Percentiles rank a stretch among this genome's conserved stretches.
Evolutionary conservation across 2,888 invertebrate species (phyloP).

Genomic region (Pachydiplax longipennis): DNA sequence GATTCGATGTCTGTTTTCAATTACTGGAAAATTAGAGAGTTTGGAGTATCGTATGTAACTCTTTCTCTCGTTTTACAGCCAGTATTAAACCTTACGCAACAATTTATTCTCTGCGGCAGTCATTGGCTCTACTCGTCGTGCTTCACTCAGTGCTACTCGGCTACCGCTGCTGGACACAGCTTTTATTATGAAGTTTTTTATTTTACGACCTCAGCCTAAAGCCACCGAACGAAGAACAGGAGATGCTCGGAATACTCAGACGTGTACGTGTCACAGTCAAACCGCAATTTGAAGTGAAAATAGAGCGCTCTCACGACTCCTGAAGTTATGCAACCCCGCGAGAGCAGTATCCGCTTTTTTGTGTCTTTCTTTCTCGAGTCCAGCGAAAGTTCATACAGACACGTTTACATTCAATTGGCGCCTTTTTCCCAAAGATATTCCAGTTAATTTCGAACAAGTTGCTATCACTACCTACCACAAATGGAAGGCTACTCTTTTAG

Average conservation of each 20-base stretch:
- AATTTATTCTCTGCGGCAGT: not conserved
- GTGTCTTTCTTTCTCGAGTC: not conserved
- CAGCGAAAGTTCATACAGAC: not conserved
- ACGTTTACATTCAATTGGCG: not conserved
- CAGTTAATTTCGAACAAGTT: not conserved
- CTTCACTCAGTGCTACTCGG: not conserved
- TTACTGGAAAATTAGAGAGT: too few relatives aligned
- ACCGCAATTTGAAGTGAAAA: conserved; percentile 39
- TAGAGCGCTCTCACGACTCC: conserved; percentile 5
- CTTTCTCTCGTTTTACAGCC: not conserved
- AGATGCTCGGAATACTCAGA: conserved; percentile 38
- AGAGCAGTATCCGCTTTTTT: not conserved
- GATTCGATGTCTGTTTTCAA: too few relatives aligned
- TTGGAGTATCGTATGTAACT: not conserved
- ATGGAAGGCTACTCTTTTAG: not conserved
- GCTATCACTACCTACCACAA: not conserved
- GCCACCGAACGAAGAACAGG: not conserved
- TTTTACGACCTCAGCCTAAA: not conserved
- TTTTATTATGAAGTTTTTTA: not conserved
- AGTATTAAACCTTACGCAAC: not conserved
- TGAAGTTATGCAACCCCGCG: conserved; percentile 1
- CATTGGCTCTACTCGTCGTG: not conserved
- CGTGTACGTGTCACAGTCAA: conserved; percentile 17
- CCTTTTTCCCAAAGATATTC: not conserved
- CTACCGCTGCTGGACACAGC: not conserved